Base-by-base conservation (phyloP, 2,797 vertebrate genomes). In the Chelidonichthys spinosus region DNA sequence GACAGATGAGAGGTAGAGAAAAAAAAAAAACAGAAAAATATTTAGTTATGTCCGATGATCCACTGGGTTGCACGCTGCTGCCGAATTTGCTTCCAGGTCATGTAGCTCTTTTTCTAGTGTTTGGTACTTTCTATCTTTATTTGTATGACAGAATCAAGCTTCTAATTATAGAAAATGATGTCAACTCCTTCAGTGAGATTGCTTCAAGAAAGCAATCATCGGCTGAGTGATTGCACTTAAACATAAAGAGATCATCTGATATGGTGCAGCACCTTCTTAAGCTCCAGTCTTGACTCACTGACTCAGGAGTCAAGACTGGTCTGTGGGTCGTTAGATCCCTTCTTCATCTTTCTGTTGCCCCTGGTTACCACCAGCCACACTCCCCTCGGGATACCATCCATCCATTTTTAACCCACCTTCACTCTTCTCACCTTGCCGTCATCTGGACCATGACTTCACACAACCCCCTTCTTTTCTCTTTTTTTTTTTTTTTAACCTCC, bases 391-490 rank as follows among this genome's bases (percentile, higher is more conserved):
- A n/a, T n/a, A n/a, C n/a, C n/a, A n/a, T 25, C 25, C 25, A 25
- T 69, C 42, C 74, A 83, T 64, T 82, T 88, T 80, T 80, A 83
- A 79, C 78, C 63, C 13, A n/a, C 10, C 49, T 2, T 52, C 39
- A 50, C 47, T 33, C 63, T 6, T 80, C 63, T 78, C 72, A 63
- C 74, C 47, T 50, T 39, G 59, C 55, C 68, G 50, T 18, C 9
- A 40, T 69, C 11, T 14, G 70, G 70, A 62, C 68, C 36, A n/a
- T 69, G 63, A 53, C 71, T 74, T 89, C 68, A 81, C 65, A 72
- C 56, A 49, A 52, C 25, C 56, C 35, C 42, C 63, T 37, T 63
- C 18, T 81, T 72, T 84, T 83, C 64, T 81, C 37, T 80, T 25
- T 25, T 2, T n/a, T 72, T n/a, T 72, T 5, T 35, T 46, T 52